Percentiles rank a stretch among this genome's conserved stretches.
Conservation (phyloP, 2,113 vertebrate species). For the Tragelaphus scriptus region DNA sequence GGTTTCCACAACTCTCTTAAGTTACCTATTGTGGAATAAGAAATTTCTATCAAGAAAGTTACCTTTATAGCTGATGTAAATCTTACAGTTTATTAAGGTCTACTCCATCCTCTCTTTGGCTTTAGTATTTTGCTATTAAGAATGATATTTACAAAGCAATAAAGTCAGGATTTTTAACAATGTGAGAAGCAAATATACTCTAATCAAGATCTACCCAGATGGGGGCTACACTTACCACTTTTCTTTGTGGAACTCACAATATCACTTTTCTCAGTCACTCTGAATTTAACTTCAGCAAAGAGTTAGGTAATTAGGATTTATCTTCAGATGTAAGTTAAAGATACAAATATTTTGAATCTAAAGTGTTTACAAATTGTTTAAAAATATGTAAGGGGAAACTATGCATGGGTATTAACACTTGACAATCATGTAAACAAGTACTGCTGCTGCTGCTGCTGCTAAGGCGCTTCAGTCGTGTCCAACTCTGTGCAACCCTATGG, state of each 20-base stretch:
- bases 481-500: not conserved
- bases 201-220: not conserved
- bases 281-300: not conserved
- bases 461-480: not conserved
- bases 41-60: not conserved
- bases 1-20: not conserved
- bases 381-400: not conserved
- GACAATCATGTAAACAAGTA: not conserved
- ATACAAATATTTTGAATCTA: not conserved
- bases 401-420: not conserved
- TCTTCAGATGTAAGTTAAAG: not conserved
- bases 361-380: not conserved
- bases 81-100: not conserved
- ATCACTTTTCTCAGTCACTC: not conserved
- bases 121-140: not conserved
- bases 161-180: not conserved
- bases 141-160: not conserved
- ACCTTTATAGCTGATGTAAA: not conserved
- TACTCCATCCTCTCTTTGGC: not conserved
- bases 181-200: not conserved
- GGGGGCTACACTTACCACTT: not conserved
- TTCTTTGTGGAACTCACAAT: not conserved
- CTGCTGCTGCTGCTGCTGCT: not conserved
- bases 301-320: not conserved
- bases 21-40: not conserved